Conservation (phyloP, 2,888 invertebrate species). For the Drosophila tanythrix region DNA sequence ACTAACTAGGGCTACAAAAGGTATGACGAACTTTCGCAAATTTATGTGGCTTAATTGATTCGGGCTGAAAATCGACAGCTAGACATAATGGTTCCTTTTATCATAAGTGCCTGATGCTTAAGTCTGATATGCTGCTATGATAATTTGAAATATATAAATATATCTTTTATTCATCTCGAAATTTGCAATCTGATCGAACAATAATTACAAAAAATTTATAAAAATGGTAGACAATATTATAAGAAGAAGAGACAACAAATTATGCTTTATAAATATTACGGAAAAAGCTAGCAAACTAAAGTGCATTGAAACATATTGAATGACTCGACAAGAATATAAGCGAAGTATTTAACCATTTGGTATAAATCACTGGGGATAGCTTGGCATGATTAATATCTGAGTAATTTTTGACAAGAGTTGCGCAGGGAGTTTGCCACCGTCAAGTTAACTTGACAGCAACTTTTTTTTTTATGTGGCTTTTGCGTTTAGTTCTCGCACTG, state of each 20-base stretch:
- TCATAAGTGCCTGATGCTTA: background rate
- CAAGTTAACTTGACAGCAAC: background rate
- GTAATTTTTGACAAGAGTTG: background rate
- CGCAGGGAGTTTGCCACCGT: background rate
- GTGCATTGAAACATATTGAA: too few relatives aligned
- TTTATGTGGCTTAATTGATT: background rate
- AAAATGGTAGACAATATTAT: too few relatives aligned
- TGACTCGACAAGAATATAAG: background rate
- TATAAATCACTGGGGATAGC: background rate
- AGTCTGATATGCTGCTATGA: background rate
- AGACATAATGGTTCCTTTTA: background rate
- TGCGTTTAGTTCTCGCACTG: slow-evolving; percentile 18
- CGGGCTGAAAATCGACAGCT: background rate
- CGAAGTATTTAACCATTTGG: background rate
- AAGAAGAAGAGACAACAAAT: background rate
- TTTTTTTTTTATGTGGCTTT: slow-evolving; percentile 20
- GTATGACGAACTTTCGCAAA: background rate
- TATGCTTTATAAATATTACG: background rate
- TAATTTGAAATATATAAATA: background rate
- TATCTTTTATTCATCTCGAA: background rate
- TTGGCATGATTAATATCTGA: background rate
- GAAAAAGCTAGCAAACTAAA: too few relatives aligned
- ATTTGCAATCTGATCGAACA: background rate
- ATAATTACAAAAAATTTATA: background rate
- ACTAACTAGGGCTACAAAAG: background rate